phyloP scores from a whole-genome alignment of 2,797 vertebrate genomes.

The Argentina silus region DNA sequence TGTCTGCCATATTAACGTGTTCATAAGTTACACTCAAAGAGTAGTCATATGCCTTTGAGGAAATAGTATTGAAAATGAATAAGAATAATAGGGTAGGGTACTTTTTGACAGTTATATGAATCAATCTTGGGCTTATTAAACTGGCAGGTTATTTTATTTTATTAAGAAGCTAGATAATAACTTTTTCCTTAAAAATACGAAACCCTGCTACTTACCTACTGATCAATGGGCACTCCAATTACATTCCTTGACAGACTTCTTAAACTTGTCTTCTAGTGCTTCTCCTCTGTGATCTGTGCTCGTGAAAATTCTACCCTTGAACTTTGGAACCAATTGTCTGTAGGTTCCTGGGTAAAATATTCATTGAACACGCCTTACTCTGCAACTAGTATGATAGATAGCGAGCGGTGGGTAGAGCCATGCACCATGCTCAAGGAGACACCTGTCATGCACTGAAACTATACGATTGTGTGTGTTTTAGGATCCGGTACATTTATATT shows the following conservation, averaged over 20 bases:
- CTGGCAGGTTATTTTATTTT: background rate
- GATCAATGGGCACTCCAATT: constrained; percentile 43
- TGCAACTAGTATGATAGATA: constrained; percentile 33
- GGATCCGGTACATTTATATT: constrained; percentile 83
- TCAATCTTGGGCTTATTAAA: background rate
- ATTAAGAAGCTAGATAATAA: background rate
- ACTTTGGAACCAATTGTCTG: constrained; percentile 80
- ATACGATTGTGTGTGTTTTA: constrained; percentile 46
- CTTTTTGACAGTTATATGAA: background rate
- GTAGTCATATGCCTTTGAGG: too few species aligned
- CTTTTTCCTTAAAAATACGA: constrained; percentile 2
- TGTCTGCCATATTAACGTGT: too few species aligned
- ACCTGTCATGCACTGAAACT: constrained; percentile 19
- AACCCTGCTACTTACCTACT: constrained; percentile 62
- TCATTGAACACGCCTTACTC: constrained; percentile 75
- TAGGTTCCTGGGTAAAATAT: constrained; percentile 77
- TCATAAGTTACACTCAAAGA: too few species aligned
- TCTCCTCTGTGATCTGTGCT: constrained; percentile 45
- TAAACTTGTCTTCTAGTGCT: constrained; percentile 39
- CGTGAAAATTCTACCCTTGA: constrained; percentile 72
- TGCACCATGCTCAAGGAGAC: constrained; percentile 29
- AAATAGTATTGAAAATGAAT: too few species aligned
- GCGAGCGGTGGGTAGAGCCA: constrained; percentile 17
- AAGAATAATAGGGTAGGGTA: too few species aligned
- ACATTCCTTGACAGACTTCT: constrained; percentile 42